Base-by-base conservation (phyloP, 2,888 invertebrate species). In the Pachydiplax longipennis region DNA sequence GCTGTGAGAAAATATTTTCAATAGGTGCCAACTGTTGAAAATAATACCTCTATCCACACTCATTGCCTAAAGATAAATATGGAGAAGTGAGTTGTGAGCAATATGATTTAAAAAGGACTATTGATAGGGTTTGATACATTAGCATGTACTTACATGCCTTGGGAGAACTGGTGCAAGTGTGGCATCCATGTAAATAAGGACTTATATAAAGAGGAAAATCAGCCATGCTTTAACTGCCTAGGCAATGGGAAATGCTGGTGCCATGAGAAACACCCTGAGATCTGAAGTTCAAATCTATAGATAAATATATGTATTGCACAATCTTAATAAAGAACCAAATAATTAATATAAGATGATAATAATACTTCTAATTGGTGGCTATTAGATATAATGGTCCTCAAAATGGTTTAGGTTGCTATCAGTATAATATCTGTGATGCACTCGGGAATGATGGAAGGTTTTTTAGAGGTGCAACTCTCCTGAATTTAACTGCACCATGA, bases 381-480 rank as follows among this genome's bases (percentile, higher is more conserved):
- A 87, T 87, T 87, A 87, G 87, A 61, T 87, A 37, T 87, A 87
- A 87, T 87, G 61, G 87, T 65, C 87, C 87, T 87, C 61, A 87
- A 87, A 61, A 65, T 87, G 87, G 87, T 58, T 87, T 87, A 87
- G 87, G 87, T 87, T 87, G 87, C 87, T 87, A 87, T 87, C 87
- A 87, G 87, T 87, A 87, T 87, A 87, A 87, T 87, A 65, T 87
- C 87, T 87, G 87, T 87, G 87, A 87, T 87, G 87, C 87, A 87
- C 61, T 61, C 37, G 87, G 87, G 87, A 87, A 87, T 12, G 87
- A 87, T 87, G 87, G 61, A 87, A 87, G 61, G 61, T 87, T 87
- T 40, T n/a, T 6, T 37, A 65, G 61, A 35, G 87, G 65, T 65
- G 87, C 87, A 87, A 61, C 40, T 87, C 87, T 61, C 35, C 18